Base-by-base conservation (phyloP, 2,797 vertebrate species). In the Spinus olivaceus region DNA sequence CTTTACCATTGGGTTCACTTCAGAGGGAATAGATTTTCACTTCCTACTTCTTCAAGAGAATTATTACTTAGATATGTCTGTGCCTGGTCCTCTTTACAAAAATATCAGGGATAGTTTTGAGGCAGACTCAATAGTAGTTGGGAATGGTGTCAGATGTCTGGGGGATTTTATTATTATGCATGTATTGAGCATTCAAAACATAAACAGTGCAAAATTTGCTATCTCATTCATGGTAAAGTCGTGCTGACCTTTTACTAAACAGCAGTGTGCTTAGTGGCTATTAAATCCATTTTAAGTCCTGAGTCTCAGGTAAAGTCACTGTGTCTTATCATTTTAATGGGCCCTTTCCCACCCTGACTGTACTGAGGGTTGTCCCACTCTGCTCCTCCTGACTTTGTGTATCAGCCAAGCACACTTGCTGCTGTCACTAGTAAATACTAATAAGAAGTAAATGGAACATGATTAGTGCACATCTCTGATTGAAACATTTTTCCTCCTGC, bases 1-100 rank as follows among this genome's bases (percentile, higher is more conserved):
- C 20, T 79, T 87, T 90, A 63, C 47, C 15, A 53, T 17, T 32
- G n/a, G 14, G 22, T 61, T 95, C 33, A 42, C 10, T 78, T 85
- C 74, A 44, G 2, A 61, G 5, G 17, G 9, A 86, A 71, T 4
- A 66, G 21, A 53, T 15, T 63, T 90, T 57, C 37, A 46, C 14
- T 63, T 85, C 49, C 60, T 69, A 18, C 32, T 81, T 33, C 92
- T 84, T 56, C 66, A 88, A 86, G 51, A 67, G 37, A 54, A 35
- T n/a, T 11, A 66, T 86, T 60, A 46, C 37, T 77, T 72, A 63
- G 24, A 19, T 50, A 47, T 22, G 2, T 23, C 37, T 79, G 12
- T 67, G 46, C 3, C 42, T 53, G 37, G 17, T 51, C n/a, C 16
- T 72, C 27, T 20, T 86, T 57, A 67, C 7, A 80, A 71, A 90